A percentile compares a stretch with the other conserved stretches of the same genome.
phyloP scores from a whole-genome alignment of 1,140 invertebrate genomes.

The Penaeus indicus region DNA sequence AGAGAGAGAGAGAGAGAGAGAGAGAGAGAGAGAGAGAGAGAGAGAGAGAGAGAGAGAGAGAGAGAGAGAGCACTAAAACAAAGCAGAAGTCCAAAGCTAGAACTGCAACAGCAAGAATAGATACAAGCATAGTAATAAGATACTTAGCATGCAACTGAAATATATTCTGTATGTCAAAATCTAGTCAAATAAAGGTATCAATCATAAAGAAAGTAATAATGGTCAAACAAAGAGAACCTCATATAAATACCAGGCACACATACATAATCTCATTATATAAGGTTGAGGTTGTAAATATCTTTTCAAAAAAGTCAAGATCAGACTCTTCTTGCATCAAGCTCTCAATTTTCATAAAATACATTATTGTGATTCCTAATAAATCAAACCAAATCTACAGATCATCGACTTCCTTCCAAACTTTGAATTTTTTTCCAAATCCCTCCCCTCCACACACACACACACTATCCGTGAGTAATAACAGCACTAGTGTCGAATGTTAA shows the following conservation, averaged over 20 bases:
- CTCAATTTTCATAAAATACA: slow-evolving; percentile 26
- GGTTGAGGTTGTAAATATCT: slow-evolving; percentile 41
- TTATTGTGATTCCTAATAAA: neutral
- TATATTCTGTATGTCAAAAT: too few species aligned
- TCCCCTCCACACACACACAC: too few species aligned
- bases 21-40: neutral
- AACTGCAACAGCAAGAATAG: too few species aligned
- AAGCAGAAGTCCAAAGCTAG: too few species aligned
- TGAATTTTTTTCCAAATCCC: too few species aligned
- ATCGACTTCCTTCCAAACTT: too few species aligned
- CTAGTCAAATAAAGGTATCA: slow-evolving; percentile 5
- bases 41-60: neutral
- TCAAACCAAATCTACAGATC: too few species aligned
- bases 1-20: neutral
- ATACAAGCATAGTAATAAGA: too few species aligned
- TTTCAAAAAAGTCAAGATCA: slow-evolving; percentile 49
- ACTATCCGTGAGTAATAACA: too few species aligned
- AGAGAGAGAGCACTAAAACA: neutral
- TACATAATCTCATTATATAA: slow-evolving; percentile 21
- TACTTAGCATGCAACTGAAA: too few species aligned
- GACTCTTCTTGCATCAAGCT: neutral
- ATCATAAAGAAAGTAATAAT: neutral
- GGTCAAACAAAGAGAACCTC: neutral
- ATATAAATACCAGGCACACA: neutral
- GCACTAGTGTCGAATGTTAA: too few species aligned